Conservation (phyloP, 2,888 invertebrate genomes). For the Malachius bipustulatus region DNA sequence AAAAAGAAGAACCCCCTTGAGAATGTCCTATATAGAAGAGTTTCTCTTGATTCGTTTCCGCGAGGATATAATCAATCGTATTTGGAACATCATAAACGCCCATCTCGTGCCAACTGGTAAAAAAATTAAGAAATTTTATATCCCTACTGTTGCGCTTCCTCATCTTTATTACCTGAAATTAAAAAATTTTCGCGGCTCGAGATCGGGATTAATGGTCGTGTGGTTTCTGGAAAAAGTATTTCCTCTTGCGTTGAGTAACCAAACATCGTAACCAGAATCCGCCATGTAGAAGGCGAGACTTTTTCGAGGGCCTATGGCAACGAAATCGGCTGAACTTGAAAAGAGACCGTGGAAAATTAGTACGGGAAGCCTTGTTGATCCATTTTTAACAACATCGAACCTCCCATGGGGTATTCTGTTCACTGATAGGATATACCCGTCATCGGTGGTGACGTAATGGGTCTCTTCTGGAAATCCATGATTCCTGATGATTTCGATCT, state of each 20-base stretch:
- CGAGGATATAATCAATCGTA: slow-evolving; percentile 62
- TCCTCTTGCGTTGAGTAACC: slow-evolving; percentile 13
- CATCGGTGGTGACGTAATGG: slow-evolving; percentile 38
- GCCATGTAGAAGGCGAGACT: slow-evolving; percentile 27
- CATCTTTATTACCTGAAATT: too few relatives aligned
- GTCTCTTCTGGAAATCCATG: slow-evolving; percentile 37
- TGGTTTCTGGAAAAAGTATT: slow-evolving; percentile 13
- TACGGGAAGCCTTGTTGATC: too few relatives aligned
- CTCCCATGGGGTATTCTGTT: slow-evolving; percentile 42
- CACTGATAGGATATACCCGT: slow-evolving; percentile 45
- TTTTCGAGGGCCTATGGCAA: slow-evolving; percentile 40
- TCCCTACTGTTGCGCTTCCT: too few relatives aligned
- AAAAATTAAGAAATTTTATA: too few relatives aligned
- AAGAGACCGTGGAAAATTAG: slow-evolving; percentile 44
- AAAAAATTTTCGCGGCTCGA: too few relatives aligned
- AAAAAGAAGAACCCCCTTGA: slow-evolving; percentile 60
- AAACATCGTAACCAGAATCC: slow-evolving; percentile 28
- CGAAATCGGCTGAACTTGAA: slow-evolving; percentile 42
- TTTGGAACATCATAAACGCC: slow-evolving; percentile 69
- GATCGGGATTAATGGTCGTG: slow-evolving; percentile 18
- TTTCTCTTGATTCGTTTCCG: slow-evolving; percentile 42
- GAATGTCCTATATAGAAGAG: slow-evolving; percentile 75
- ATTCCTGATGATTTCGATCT: slow-evolving; percentile 35
- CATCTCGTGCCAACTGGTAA: slow-evolving; percentile 79
- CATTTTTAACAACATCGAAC: slow-evolving; percentile 22